phyloP scores from a whole-genome alignment of 1,140 invertebrate genomes.

The Medauroidea extradentata region DNA sequence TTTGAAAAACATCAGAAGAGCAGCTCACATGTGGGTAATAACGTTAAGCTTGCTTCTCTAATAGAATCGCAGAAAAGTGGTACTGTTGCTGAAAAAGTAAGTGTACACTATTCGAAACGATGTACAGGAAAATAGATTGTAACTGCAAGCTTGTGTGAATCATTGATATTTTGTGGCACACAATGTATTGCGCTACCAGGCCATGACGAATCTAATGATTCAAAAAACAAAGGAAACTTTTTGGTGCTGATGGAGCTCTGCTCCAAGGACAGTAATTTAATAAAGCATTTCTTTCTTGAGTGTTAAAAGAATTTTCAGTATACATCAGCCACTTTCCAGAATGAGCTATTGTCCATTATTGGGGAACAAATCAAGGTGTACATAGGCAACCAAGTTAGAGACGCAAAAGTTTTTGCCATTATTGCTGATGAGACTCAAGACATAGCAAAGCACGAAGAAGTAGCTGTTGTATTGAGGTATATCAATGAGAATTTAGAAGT shows the following conservation, averaged over 20 bases:
- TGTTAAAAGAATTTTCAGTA: slow-evolving; percentile 8
- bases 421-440: slow-evolving; percentile 13
- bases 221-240: slow-evolving; percentile 6
- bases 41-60: neutral
- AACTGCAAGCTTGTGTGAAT: neutral
- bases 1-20: slow-evolving; percentile 3
- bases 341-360: slow-evolving; percentile 1
- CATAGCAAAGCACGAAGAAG: slow-evolving; percentile 13
- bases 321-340: neutral
- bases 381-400: neutral
- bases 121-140: slow-evolving; percentile 2
- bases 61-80: neutral
- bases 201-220: slow-evolving; percentile 1
- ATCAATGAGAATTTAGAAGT: slow-evolving; percentile 13
- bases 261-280: neutral
- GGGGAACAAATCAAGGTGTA: neutral
- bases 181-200: slow-evolving; percentile 6
- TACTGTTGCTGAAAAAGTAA: neutral
- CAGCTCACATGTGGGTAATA: neutral
- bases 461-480: slow-evolving; percentile 10
- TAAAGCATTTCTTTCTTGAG: neutral
- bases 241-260: slow-evolving; percentile 1
- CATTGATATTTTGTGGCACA: slow-evolving; percentile 4
- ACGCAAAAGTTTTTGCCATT: slow-evolving; percentile 7
- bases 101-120: neutral